phyloP scores from a whole-genome alignment of 2,888 invertebrate species.

The Ellobium chinense region DNA sequence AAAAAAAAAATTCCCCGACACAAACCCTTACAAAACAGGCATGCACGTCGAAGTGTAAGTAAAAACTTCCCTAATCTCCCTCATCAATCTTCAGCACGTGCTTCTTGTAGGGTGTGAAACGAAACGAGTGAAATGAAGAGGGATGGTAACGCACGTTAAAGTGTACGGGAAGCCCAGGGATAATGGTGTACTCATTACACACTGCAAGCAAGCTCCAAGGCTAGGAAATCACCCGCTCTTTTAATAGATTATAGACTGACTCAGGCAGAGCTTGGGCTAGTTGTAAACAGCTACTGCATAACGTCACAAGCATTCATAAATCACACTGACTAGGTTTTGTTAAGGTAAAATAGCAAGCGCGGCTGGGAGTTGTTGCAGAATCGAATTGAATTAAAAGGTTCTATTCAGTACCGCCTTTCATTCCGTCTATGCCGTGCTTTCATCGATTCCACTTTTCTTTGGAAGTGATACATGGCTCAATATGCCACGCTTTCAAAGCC shows the following conservation, averaged over 20 bases:
- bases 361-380: not conserved
- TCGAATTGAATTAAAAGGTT: not conserved
- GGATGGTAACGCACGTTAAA: no score
- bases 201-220: no score
- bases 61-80: not conserved
- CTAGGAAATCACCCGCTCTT: not conserved
- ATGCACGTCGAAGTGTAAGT: no score
- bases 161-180: not conserved
- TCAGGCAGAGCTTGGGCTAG: not conserved
- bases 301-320: not conserved
- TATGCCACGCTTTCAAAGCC: not conserved
- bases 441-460: not conserved
- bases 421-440: not conserved
- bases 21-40: no score
- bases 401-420: not conserved
- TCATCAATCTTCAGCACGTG: constrained; percentile 18
- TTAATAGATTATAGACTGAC: not conserved
- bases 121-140: not conserved
- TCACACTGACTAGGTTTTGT: not conserved
- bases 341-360: not conserved
- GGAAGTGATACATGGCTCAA: not conserved
- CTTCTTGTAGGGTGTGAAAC: not conserved
- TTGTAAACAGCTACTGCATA: not conserved
- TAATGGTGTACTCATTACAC: no score
- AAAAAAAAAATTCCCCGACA: no score